A percentile compares a stretch with the other conserved stretches of the same genome.
Evolutionary conservation across 64 coral and sea anemone species (phyloP).

Genomic region (Pocillopora verrucosa): DNA sequence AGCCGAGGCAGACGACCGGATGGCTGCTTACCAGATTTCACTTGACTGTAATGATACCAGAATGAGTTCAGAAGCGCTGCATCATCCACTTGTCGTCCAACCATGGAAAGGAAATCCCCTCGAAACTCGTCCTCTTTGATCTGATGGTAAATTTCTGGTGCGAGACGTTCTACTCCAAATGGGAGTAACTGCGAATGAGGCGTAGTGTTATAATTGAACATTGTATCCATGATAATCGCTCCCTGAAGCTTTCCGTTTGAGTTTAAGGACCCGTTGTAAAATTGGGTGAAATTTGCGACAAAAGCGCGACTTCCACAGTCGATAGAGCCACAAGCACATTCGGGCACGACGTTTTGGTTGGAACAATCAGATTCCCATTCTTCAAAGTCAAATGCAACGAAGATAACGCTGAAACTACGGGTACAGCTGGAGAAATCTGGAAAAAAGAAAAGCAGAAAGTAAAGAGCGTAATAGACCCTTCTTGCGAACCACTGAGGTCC

Average conservation of each 20-base stretch:
- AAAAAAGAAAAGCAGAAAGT: not conserved
- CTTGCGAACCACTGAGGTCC: too few relatives aligned
- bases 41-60: conserved; percentile 48
- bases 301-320: conserved; percentile 60
- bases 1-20: not conserved
- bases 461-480: too few relatives aligned
- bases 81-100: conserved; percentile 41
- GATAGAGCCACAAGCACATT: conserved; percentile 19
- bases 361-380: conserved; percentile 49
- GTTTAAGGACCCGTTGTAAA: conserved; percentile 22
- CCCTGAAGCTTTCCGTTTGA: conserved; percentile 60
- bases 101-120: conserved; percentile 54
- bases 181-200: conserved; percentile 49
- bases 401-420: conserved; percentile 60
- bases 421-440: conserved; percentile 31
- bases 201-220: conserved; percentile 70
- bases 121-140: conserved; percentile 14
- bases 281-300: conserved; percentile 59
- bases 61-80: conserved; percentile 24
- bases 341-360: not conserved
- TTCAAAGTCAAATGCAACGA: conserved; percentile 80
- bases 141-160: conserved; percentile 6
- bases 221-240: conserved; percentile 78
- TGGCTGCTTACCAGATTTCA: conserved; percentile 14
- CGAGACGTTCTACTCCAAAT: not conserved